Percentiles rank a stretch among this genome's conserved stretches.
Conservation (phyloP, 2,888 invertebrate genomes). For the Hylaea fasciaria region DNA sequence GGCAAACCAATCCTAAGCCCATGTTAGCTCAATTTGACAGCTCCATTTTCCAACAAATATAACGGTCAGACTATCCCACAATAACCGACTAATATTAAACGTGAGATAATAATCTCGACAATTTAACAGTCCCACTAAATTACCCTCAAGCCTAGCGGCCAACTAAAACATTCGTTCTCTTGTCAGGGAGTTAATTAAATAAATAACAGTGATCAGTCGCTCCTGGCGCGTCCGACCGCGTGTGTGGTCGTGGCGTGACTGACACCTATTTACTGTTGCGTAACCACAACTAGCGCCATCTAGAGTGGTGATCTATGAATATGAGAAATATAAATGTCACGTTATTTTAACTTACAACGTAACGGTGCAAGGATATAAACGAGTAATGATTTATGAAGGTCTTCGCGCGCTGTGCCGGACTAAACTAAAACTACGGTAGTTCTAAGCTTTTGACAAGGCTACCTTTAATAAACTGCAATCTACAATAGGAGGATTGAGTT, state of each 20-base stretch:
- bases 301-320: conserved; percentile 53
- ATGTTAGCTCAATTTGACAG: no score
- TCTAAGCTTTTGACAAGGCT: no score
- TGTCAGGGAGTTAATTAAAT: conserved; percentile 58
- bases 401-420: not conserved
- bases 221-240: conserved; percentile 59
- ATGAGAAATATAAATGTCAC: conserved; percentile 47
- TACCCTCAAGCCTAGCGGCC: conserved; percentile 32
- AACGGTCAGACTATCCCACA: no score
- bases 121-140: conserved; percentile 35
- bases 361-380: conserved; percentile 28
- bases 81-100: conserved; percentile 4
- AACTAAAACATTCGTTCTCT: conserved; percentile 39
- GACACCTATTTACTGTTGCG: conserved; percentile 58
- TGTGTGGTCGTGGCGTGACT: conserved; percentile 80
- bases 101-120: conserved; percentile 29
- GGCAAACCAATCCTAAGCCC: no score
- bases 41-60: no score
- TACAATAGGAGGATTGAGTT: no score
- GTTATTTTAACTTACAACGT: conserved; percentile 42
- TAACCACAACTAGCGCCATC: conserved; percentile 56
- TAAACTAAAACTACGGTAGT: not conserved
- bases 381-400: conserved; percentile 5
- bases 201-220: conserved; percentile 62
- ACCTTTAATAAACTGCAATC: not conserved